Evolutionary conservation across 1,140 invertebrate genomes (phyloP), one percentile per base, ranked within the genome.

Genomic region (Telenomus remus): DNA sequence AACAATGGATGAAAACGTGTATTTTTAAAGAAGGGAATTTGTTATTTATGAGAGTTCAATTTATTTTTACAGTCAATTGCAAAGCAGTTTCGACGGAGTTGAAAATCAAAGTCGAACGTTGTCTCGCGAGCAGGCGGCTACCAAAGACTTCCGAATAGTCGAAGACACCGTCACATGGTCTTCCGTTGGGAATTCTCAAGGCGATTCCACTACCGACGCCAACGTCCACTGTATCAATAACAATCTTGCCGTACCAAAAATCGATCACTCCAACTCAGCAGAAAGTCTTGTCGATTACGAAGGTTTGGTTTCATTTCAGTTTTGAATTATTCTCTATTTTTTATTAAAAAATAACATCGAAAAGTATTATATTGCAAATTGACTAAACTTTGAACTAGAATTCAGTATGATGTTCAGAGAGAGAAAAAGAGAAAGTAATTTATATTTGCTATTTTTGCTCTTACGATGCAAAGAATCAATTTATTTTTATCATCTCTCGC

Each of bases 271-370:
- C 66, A 87, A 80, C 44, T 89, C 87, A 0, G 71, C 84, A 16
- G 86, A 87, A 47, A 89, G 87, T 73, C 71, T 89, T 35, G 80
- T 79, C 6, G 86, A 88, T 74, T 88, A 82, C 83, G 87, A 88
- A 77, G 86, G 87, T 88, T 72, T 78, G 63, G 9, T 34, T 35
- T 6, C 10, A 14, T 11, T 37, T 33, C 14, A 49, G 12, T 55
- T 53, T 27, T 50, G 16, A 34, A 42, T 15, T 48, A 2, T n/a
- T 4, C 8, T 11, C n/a, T 39, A 39, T 9, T 2, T n/a, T 11
- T 39, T 39, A 39, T 4, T 39, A 39, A 39, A 39, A 39, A 39
- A 39, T n/a, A 39, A 39, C 37, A 39, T 39, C 8, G 9, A 27
- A 27, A 27, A 27, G 6, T 3, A 27, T 27, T 27, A 27, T 27